Percentiles rank a stretch among this genome's conserved stretches.
Evolutionary conservation across 1,140 invertebrate genomes (phyloP).

Genomic region (Penaeus japonicus): DNA sequence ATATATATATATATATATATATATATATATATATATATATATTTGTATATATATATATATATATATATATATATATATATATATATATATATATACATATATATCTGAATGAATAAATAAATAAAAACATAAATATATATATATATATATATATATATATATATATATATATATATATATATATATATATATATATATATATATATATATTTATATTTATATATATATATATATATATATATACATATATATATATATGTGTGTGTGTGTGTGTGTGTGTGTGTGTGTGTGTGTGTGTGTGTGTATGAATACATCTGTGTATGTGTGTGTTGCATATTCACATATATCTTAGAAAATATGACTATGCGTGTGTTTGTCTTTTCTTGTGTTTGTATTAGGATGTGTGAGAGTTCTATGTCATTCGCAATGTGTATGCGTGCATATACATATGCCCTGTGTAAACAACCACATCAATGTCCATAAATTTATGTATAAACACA

Average conservation of each 20-base stretch:
- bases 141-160: constrained; percentile 2
- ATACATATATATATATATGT: not conserved
- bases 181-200: constrained; percentile 4
- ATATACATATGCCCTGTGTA: no score
- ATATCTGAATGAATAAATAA: not conserved
- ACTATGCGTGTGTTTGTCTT: no score
- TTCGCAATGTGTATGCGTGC: no score
- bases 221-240: not conserved
- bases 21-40: constrained; percentile 9
- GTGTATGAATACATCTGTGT: no score
- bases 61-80: not conserved
- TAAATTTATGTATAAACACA: no score
- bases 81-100: not conserved
- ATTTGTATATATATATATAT: not conserved
- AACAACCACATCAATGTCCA: no score
- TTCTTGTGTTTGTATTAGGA: no score
- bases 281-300: no score
- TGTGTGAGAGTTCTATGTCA: no score
- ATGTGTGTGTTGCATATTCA: no score
- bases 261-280: not conserved
- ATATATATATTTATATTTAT: not conserved
- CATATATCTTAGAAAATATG: no score
- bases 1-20: constrained; percentile 11
- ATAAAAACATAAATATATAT: not conserved
- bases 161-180: not conserved